These are phyloP conservation scores for Epistrophe eligans DNA, from an alignment of 2,888 invertebrate genomes.

Conservation along the genomic window DNA sequence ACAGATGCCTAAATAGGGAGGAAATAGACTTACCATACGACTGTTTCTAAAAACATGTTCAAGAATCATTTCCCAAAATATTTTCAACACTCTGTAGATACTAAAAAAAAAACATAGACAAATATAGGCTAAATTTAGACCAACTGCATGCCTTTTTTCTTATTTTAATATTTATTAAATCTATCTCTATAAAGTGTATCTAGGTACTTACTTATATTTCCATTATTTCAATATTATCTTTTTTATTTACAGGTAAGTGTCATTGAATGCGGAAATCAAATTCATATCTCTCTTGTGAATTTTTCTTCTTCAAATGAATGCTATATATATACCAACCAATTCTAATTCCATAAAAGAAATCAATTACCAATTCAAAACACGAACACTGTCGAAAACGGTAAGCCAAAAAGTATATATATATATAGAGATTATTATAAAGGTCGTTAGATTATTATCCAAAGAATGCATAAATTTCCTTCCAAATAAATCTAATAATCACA, in stretches of 20 bases:
- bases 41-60: no score
- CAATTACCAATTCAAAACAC: slow-evolving; percentile 52
- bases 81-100: no score
- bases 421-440: background rate
- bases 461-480: slow-evolving; percentile 52
- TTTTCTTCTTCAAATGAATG: background rate
- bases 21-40: no score
- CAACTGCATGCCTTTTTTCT: no score
- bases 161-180: no score
- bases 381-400: slow-evolving; percentile 19
- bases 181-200: background rate
- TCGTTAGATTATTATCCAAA: slow-evolving; percentile 38
- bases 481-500: slow-evolving; percentile 46
- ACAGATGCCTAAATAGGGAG: no score
- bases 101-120: no score
- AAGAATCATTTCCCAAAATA: no score
- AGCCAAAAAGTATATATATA: slow-evolving; percentile 33
- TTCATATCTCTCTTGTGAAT: background rate
- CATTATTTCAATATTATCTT: background rate
- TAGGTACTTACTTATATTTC: background rate
- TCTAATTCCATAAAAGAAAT: slow-evolving; percentile 16
- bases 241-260: slow-evolving; percentile 50
- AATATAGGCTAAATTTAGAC: no score
- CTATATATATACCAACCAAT: background rate
- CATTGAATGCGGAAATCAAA: slow-evolving; percentile 13